phyloP scores from a whole-genome alignment of 2,888 invertebrate genomes.

The Parelbella ahira region DNA sequence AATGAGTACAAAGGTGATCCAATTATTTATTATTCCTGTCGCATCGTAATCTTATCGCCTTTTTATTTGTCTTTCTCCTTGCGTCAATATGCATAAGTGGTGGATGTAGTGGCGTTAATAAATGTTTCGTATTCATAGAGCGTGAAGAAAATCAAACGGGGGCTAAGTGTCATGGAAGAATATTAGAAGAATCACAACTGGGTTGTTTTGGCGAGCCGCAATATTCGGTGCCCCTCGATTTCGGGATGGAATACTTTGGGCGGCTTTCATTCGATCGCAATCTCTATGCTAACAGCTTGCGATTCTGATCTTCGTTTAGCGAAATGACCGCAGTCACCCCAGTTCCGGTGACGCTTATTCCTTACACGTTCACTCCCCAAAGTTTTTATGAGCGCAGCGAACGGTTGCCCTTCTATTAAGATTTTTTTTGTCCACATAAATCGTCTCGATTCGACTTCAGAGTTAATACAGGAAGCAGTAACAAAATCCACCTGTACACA shows the following conservation, averaged over 20 bases:
- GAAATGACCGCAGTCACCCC: constrained; percentile 79
- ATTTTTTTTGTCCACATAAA: constrained; percentile 57
- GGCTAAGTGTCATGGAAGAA: constrained; percentile 57
- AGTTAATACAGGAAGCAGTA: constrained; percentile 5
- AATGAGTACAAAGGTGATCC: constrained; percentile 1
- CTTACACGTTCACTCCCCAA: constrained; percentile 75
- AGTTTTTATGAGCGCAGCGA: constrained; percentile 72
- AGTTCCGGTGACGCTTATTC: constrained; percentile 73
- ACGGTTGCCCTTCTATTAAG: constrained; percentile 59
- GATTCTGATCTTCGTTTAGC: constrained; percentile 81
- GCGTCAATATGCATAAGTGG: constrained; percentile 23
- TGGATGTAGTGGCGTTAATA: constrained; percentile 37
- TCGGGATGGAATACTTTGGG: constrained; percentile 73
- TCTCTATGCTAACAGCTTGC: constrained; percentile 81
- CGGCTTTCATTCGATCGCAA: constrained; percentile 78
- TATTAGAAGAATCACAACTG: constrained; percentile 64
- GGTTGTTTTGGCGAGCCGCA: constrained; percentile 69
- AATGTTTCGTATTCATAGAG: constrained; percentile 42
- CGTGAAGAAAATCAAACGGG: constrained; percentile 62
- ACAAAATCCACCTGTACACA: neutral
- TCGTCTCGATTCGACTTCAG: constrained; percentile 26
- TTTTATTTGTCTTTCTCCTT: constrained; percentile 23
- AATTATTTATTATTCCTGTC: constrained; percentile 24
- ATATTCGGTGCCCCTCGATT: constrained; percentile 72
- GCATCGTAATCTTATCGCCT: constrained; percentile 21